Evolutionary conservation across 2,888 invertebrate species (phyloP).

Genomic region (Drosophila eohydei): DNA sequence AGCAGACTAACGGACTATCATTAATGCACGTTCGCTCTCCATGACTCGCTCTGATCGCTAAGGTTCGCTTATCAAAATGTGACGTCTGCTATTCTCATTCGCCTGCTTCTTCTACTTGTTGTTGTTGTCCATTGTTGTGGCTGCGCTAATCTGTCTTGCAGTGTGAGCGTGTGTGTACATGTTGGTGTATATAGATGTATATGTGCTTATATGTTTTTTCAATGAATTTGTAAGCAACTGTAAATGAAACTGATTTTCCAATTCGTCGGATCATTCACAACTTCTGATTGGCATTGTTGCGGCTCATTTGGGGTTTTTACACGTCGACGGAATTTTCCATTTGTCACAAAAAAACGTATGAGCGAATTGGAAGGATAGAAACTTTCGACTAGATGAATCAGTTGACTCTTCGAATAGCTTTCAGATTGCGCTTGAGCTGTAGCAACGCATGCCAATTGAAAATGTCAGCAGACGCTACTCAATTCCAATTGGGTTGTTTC

Average conservation of each 20-base stretch:
- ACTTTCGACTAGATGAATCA: slow-evolving; percentile 1
- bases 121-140: slow-evolving; percentile 49
- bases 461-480: neutral
- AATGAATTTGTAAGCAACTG: slow-evolving; percentile 38
- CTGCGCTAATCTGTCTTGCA: slow-evolving; percentile 41
- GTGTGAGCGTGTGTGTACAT: neutral
- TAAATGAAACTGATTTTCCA: slow-evolving; percentile 21
- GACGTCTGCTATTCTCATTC: slow-evolving; percentile 43
- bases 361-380: neutral
- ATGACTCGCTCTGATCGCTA: slow-evolving; percentile 8
- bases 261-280: slow-evolving; percentile 13
- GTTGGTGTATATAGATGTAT: neutral
- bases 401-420: neutral
- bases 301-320: slow-evolving; percentile 1
- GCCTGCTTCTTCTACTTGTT: slow-evolving; percentile 5
- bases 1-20: slow-evolving; percentile 22
- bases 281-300: slow-evolving; percentile 10
- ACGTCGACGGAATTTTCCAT: slow-evolving; percentile 10
- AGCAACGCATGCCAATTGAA: neutral
- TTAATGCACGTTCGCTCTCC: slow-evolving; percentile 8
- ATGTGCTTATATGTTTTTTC: slow-evolving; percentile 12
- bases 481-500: neutral
- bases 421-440: neutral
- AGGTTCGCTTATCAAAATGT: slow-evolving; percentile 44
- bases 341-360: slow-evolving; percentile 2